These are phyloP conservation scores for Pygmarrhopalites habei DNA, from an alignment of 1,140 invertebrate species.

Conservation along the genomic window DNA sequence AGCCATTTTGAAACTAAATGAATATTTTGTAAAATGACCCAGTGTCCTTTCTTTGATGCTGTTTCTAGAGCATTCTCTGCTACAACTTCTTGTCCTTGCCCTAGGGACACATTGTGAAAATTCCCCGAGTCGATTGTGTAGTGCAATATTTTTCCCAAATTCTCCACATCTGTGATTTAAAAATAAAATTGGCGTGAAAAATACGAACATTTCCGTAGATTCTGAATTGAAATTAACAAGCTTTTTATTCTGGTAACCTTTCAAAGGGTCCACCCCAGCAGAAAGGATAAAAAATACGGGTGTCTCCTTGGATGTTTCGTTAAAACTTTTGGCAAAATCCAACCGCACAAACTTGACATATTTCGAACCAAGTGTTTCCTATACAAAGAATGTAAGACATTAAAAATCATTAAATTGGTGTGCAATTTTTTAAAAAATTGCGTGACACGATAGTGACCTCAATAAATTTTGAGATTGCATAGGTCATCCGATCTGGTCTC, in stretches of 20 bases:
- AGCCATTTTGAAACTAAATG: conserved; percentile 93
- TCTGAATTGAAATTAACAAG: too few relatives aligned
- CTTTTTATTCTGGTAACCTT: too few relatives aligned
- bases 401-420: too few relatives aligned
- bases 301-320: conserved; percentile 83
- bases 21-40: conserved; percentile 93
- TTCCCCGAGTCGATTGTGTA: conserved; percentile 73
- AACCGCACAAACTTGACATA: conserved; percentile 81
- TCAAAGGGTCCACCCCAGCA: conserved; percentile 89
- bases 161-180: conserved; percentile 94
- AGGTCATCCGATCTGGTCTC: conserved; percentile 88
- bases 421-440: too few relatives aligned
- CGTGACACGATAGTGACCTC: too few relatives aligned
- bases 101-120: conserved; percentile 92
- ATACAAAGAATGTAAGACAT: too few relatives aligned
- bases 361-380: conserved; percentile 84
- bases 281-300: conserved; percentile 95
- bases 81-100: conserved; percentile 90
- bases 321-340: conserved; percentile 88
- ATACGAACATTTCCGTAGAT: too few relatives aligned
- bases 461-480: conserved; percentile 77
- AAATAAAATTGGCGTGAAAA: too few relatives aligned
- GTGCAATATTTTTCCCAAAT: conserved; percentile 74
- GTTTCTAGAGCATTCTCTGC: conserved; percentile 86
- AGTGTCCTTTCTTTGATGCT: conserved; percentile 78